phyloP scores from a whole-genome alignment of 2,888 invertebrate genomes.

The Ellobium chinense region DNA sequence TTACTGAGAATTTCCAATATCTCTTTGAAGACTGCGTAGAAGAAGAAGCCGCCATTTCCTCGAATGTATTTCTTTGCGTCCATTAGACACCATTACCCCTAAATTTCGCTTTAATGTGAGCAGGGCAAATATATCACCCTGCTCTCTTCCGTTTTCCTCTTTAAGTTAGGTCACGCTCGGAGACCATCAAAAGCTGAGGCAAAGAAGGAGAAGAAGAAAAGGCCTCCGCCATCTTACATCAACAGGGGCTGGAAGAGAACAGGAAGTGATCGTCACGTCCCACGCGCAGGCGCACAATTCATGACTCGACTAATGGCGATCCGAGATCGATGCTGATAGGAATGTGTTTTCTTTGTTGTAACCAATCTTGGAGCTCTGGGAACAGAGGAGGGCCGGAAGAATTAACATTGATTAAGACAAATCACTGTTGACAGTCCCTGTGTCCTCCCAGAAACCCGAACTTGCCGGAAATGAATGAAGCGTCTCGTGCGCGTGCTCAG shows the following conservation, averaged over 20 bases:
- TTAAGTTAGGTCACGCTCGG: constrained; percentile 35
- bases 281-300: constrained; percentile 33
- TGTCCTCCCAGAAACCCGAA: constrained; percentile 48
- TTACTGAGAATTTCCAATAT: constrained; percentile 3
- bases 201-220: not conserved
- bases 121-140: constrained; percentile 29
- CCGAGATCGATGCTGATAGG: constrained; percentile 29
- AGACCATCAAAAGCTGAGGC: constrained; percentile 19
- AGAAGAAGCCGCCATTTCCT: constrained; percentile 7
- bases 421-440: constrained; percentile 53
- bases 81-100: constrained; percentile 34
- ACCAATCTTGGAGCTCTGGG: constrained; percentile 42
- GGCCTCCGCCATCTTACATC: constrained; percentile 21
- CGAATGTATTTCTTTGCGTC: not conserved
- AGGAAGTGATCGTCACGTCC: constrained; percentile 44
- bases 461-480: constrained; percentile 52
- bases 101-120: constrained; percentile 34
- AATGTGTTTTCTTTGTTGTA: constrained; percentile 48
- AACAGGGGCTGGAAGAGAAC: constrained; percentile 37
- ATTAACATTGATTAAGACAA: constrained; percentile 58
- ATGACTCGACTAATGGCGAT: constrained; percentile 41
- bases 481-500: constrained; percentile 15
- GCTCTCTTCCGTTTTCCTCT: not conserved
- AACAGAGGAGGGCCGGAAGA: constrained; percentile 50
- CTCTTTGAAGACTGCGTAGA: not conserved